Percentiles rank a stretch among this genome's conserved stretches.
phyloP scores from a whole-genome alignment of 2,888 invertebrate species.

The Lithophane ornitopus region DNA sequence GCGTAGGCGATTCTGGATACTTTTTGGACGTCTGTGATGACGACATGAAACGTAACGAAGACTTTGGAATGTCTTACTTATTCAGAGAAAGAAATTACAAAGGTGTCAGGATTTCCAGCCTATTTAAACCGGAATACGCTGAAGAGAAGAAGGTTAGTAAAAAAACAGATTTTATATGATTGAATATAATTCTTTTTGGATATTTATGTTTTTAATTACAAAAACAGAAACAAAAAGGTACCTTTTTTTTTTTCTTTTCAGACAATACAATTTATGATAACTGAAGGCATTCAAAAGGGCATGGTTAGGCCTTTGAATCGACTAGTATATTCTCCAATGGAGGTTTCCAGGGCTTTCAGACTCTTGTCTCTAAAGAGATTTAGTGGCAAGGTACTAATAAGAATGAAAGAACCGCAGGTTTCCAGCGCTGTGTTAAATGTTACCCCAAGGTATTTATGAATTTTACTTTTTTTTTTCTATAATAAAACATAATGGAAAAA shows the following conservation, averaged over 20 bases:
- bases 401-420: slow-evolving; percentile 66
- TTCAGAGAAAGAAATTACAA: slow-evolving; percentile 53
- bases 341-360: slow-evolving; percentile 93
- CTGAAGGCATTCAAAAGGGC: slow-evolving; percentile 92
- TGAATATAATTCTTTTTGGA: not conserved
- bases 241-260: slow-evolving; percentile 62
- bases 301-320: slow-evolving; percentile 92
- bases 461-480: not conserved
- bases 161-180: not conserved
- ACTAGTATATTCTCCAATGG: slow-evolving; percentile 91
- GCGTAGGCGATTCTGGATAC: slow-evolving; percentile 18
- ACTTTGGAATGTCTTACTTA: slow-evolving; percentile 70
- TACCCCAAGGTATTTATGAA: slow-evolving; percentile 69
- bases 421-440: slow-evolving; percentile 62
- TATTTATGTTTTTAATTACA: not conserved
- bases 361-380: slow-evolving; percentile 92
- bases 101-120: slow-evolving; percentile 57
- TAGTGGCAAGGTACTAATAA: slow-evolving; percentile 73
- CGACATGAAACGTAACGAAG: slow-evolving; percentile 69
- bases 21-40: slow-evolving; percentile 68
- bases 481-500: not conserved
- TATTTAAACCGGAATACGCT: slow-evolving; percentile 71
- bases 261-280: slow-evolving; percentile 88
- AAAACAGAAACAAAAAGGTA: not conserved
- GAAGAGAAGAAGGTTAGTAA: slow-evolving; percentile 70